Conservation (phyloP, 2,888 invertebrate genomes). For the Entomobrya proxima region DNA sequence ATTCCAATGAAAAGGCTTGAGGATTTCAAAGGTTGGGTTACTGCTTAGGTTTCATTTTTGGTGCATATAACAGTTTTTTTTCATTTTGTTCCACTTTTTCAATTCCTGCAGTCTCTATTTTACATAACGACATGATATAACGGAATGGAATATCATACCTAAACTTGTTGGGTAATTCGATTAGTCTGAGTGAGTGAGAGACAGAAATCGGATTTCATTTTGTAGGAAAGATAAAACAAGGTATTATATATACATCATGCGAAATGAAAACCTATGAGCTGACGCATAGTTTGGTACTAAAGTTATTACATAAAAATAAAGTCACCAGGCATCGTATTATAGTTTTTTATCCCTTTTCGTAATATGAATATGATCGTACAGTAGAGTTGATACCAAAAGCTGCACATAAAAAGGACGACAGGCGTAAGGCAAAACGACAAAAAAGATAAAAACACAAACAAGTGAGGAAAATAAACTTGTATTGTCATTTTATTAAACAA, state of each 20-base stretch:
- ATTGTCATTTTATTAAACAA: not conserved
- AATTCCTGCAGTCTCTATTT: not conserved
- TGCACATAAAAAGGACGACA: not conserved
- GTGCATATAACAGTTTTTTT: not conserved
- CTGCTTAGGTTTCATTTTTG: not conserved
- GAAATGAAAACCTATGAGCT: not conserved
- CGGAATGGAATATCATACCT: not conserved
- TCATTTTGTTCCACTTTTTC: not conserved
- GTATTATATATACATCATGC: not conserved
- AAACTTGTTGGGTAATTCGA: conserved; percentile 14
- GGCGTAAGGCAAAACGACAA: not conserved
- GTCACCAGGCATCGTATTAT: not conserved
- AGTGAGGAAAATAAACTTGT: not conserved
- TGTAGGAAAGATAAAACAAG: not conserved
- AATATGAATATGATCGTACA: not conserved
- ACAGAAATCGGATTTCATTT: conserved; percentile 8
- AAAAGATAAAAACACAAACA: not conserved
- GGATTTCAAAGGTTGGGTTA: not conserved
- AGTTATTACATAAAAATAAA: not conserved
- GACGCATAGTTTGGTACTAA: not conserved
- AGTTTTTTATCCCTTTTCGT: not conserved
- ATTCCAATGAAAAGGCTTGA: not conserved
- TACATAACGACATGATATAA: not conserved
- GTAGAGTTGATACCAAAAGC: not conserved
- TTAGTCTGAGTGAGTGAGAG: not conserved